A percentile compares a stretch with the other conserved stretches of the same genome.
These are phyloP conservation scores for Stigmatopora argus DNA, from an alignment of 2,113 vertebrate species.

Conservation along the genomic window DNA sequence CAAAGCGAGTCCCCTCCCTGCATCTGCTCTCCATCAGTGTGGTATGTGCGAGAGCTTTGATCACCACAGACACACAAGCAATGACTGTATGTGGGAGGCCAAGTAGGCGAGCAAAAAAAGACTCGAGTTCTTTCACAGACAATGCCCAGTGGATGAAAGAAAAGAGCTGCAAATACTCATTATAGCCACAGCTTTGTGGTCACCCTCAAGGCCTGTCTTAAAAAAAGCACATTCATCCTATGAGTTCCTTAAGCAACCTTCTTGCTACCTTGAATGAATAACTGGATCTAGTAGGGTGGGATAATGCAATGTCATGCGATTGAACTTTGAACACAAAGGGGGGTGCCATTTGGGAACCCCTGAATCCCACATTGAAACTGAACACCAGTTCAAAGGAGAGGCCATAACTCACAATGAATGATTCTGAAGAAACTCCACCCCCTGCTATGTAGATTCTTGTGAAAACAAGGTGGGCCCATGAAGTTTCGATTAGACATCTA, in stretches of 20 bases:
- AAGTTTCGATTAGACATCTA: slow-evolving; percentile 45
- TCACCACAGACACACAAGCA: slow-evolving; percentile 35
- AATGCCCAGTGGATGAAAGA: slow-evolving; percentile 47
- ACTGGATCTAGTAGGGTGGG: background rate
- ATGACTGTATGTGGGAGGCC: slow-evolving; percentile 26
- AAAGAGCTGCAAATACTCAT: slow-evolving; percentile 63
- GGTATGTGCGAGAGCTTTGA: slow-evolving; percentile 71
- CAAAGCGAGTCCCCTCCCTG: slow-evolving; percentile 58
- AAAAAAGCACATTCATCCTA: slow-evolving; percentile 35
- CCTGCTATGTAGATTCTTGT: slow-evolving; percentile 41
- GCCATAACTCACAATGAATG: slow-evolving; percentile 36
- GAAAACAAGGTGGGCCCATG: slow-evolving; percentile 50
- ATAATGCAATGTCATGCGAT: slow-evolving; percentile 11
- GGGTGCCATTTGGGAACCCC: background rate
- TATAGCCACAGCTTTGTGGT: slow-evolving; percentile 38
- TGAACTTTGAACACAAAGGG: background rate
- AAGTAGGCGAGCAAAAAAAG: slow-evolving; percentile 51
- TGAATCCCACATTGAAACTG: slow-evolving; percentile 47
- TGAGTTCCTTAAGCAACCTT: slow-evolving; percentile 37
- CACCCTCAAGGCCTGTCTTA: slow-evolving; percentile 28
- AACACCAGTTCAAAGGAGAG: slow-evolving; percentile 62
- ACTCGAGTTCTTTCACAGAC: slow-evolving; percentile 50
- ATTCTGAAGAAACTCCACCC: slow-evolving; percentile 25
- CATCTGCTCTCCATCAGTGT: slow-evolving; percentile 75
- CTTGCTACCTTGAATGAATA: slow-evolving; percentile 41